These are phyloP conservation scores for Pachycephala philippinensis DNA, from an alignment of 2,113 vertebrate species.

Conservation along the genomic window DNA sequence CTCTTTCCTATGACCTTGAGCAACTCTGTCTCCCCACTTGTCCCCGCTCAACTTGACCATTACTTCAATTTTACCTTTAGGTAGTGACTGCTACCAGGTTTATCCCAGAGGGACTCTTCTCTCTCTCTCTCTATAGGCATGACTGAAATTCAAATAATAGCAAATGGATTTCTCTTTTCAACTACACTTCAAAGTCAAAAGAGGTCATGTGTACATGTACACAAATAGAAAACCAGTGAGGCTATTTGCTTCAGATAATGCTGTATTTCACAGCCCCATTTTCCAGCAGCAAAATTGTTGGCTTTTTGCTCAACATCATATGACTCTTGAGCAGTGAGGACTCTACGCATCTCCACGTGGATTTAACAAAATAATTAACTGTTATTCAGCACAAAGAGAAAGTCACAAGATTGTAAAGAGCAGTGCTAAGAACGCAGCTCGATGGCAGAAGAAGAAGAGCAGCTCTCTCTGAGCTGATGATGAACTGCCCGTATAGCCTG, in stretches of 20 bases:
- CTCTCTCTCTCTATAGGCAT: neutral
- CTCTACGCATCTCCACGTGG: neutral
- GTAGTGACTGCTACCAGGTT: neutral
- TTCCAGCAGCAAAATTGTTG: slow-evolving; percentile 14
- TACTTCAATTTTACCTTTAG: neutral
- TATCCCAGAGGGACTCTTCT: neutral
- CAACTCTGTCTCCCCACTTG: neutral
- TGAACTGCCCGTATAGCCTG: neutral
- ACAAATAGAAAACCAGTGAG: neutral
- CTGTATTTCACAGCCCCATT: neutral
- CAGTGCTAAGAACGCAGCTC: neutral
- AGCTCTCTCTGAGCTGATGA: neutral
- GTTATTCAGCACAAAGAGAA: slow-evolving; percentile 6
- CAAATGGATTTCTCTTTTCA: slow-evolving; percentile 4
- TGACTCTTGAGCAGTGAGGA: neutral
- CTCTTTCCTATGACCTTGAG: neutral
- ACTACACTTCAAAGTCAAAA: slow-evolving; percentile 10
- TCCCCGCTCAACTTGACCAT: neutral
- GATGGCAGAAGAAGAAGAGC: neutral
- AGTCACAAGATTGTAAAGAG: slow-evolving; percentile 18
- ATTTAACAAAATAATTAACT: slow-evolving; percentile 42
- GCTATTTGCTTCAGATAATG: slow-evolving; percentile 2
- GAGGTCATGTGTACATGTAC: neutral
- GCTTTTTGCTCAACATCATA: slow-evolving; percentile 26
- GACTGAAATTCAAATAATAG: neutral